These are phyloP conservation scores for Coregonus clupeaformis DNA, from an alignment of 2,113 vertebrate genomes.

Conservation along the genomic window DNA sequence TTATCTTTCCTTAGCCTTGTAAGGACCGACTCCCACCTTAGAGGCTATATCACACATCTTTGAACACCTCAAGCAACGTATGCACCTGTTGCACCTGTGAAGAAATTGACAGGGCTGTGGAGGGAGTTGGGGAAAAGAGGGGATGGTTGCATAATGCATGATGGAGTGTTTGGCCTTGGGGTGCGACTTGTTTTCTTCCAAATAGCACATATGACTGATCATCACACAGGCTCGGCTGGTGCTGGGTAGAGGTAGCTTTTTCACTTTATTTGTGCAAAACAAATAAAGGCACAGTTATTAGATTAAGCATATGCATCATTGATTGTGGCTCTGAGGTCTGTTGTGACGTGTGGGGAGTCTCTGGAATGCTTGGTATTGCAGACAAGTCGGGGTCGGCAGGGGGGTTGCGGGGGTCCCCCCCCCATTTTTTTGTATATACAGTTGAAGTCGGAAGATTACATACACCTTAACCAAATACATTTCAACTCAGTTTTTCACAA, in stretches of 20 bases:
- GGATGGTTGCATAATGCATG: neutral
- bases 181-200: conserved; percentile 2
- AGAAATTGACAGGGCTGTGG: neutral
- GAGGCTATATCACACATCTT: neutral
- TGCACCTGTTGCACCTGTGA: neutral
- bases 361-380: neutral
- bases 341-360: neutral
- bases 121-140: neutral
- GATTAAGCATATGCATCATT: neutral
- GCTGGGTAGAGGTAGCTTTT: neutral
- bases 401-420: too few relatives aligned
- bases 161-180: neutral
- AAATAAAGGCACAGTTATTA: neutral
- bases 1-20: neutral
- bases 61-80: neutral
- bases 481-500: too few relatives aligned
- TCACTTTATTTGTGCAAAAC: neutral
- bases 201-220: neutral
- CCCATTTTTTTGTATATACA: too few relatives aligned
- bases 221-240: neutral
- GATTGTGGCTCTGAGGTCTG: conserved; percentile 5
- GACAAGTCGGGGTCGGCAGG: too few relatives aligned
- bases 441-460: too few relatives aligned
- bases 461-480: too few relatives aligned
- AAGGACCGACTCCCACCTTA: neutral